These are phyloP conservation scores for Muschampia plurimacula DNA, from an alignment of 2,888 invertebrate species.

Conservation along the genomic window DNA sequence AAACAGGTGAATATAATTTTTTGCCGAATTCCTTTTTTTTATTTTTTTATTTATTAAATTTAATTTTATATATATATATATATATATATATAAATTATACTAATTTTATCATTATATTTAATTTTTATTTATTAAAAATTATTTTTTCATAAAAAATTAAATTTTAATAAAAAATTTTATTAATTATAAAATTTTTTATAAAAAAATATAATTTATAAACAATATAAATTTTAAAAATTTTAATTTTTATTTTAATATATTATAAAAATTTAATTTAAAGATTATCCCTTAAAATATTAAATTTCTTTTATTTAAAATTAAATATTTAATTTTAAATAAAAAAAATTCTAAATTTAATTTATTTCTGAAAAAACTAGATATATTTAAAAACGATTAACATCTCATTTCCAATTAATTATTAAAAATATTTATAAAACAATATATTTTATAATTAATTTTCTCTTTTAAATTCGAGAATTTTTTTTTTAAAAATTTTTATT, in stretches of 20 bases:
- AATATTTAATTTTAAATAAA: conserved; percentile 50
- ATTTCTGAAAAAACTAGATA: conserved; percentile 89
- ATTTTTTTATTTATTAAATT: conserved; percentile 84
- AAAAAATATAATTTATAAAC: conserved; percentile 82
- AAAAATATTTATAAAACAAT: conserved; percentile 87
- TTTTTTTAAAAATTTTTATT: conserved; percentile 69
- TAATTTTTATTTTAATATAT: conserved; percentile 58
- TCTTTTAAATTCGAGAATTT: conserved; percentile 88
- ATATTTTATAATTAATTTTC: conserved; percentile 85
- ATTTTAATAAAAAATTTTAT: conserved; percentile 63
- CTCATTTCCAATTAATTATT: conserved; percentile 87
- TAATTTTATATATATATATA: conserved; percentile 87
- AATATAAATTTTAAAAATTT: conserved; percentile 72
- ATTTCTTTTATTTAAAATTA: conserved; percentile 59
- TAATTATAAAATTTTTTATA: conserved; percentile 70
- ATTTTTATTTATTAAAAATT: conserved; percentile 72
- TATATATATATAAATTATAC: conserved; percentile 66
- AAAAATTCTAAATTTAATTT: conserved; percentile 80
- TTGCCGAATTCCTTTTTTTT: conserved; percentile 91
- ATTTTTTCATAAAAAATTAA: conserved; percentile 76
- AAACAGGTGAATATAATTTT: conserved; percentile 89
- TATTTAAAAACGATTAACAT: conserved; percentile 88
- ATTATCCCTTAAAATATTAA: conserved; percentile 86
- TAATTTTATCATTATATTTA: conserved; percentile 87
- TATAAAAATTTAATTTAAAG: conserved; percentile 85